Evolutionary conservation across 2,888 invertebrate species (phyloP), one percentile per base, ranked within the genome.

Genomic region (Gymnosoma rotundatum): DNA sequence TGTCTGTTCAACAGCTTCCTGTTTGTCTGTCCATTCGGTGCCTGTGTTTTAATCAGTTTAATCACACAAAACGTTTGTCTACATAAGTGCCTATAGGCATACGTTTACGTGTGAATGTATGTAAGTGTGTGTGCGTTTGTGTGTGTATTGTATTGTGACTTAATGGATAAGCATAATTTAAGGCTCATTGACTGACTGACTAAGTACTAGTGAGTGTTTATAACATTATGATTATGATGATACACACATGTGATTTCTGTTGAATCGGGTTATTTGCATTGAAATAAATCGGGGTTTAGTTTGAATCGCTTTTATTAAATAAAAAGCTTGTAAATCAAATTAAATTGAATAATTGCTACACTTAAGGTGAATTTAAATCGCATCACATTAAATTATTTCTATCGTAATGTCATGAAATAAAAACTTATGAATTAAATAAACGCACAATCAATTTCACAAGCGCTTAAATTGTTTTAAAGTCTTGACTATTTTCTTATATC

Each of bases 331-430:
- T 67, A 83, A 83, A 85, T 86, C 64, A 64, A 50, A 83, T 54
- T 79, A 66, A 86, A 83, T 86, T 85, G 78, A 83, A 86, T 83
- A 86, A 86, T 86, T 83, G 83, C 69, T 50, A 32, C 79, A 83
- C 78, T 81, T 81, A 61, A 78, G 78, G 74, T 85, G 69, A 85
- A 80, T 69, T 76, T 64, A 73, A 74, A 74, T 63, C 60, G 32
- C 73, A 45, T 69, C 56, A 74, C 50, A 79, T 78, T 63, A 48
- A 67, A 58, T 58, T 66, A 20, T n/a, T 64, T 38, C 42, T 20
- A 20, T 25, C n/a, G 36, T 76, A 42, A 42, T 42, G 42, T n/a
- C 70, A 56, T 66, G 21, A 42, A 58, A 60, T 56, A 38, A 20
- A 66, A 74, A 64, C 67, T 54, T 2, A 52, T 7, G 8, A 61